phyloP scores from a whole-genome alignment of 2,888 invertebrate genomes.

The Sesia apiformis region DNA sequence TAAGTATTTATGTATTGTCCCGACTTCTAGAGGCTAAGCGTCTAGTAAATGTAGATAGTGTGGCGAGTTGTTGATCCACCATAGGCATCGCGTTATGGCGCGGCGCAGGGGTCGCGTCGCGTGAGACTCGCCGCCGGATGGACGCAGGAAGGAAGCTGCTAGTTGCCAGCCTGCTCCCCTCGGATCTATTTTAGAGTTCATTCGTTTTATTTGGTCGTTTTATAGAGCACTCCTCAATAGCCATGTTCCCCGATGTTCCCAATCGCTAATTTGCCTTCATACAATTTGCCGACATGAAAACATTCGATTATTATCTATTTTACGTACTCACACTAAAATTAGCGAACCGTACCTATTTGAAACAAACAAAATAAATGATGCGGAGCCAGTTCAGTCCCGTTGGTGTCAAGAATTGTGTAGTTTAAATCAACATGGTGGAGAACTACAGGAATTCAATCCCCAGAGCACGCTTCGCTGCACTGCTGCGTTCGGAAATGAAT shows the following conservation, averaged over 20 bases:
- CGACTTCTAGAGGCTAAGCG: too few relatives aligned
- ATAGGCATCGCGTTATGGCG: conserved; percentile 13
- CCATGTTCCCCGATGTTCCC: background rate
- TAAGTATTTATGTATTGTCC: too few relatives aligned
- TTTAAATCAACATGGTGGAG: background rate
- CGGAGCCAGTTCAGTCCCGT: background rate
- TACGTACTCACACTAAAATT: too few relatives aligned
- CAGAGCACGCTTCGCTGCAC: conserved; percentile 31
- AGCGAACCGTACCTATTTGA: too few relatives aligned
- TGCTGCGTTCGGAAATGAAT: conserved; percentile 44
- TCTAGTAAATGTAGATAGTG: too few relatives aligned
- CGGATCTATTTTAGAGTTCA: conserved; percentile 69
- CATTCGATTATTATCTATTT: background rate
- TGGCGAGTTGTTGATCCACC: background rate
- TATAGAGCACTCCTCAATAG: conserved; percentile 31
- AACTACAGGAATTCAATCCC: conserved; percentile 32
- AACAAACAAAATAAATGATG: too few relatives aligned
- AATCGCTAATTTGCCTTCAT: background rate
- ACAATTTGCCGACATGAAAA: background rate
- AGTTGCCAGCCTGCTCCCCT: conserved; percentile 67
- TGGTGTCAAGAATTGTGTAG: background rate
- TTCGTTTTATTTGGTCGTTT: conserved; percentile 37
- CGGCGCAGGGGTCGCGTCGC: conserved; percentile 52
- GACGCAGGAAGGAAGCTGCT: conserved; percentile 71
- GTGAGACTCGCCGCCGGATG: conserved; percentile 69